A percentile compares a stretch with the other conserved stretches of the same genome.
phyloP scores from a whole-genome alignment of 2,888 invertebrate genomes.

The Hartigia nigra region DNA sequence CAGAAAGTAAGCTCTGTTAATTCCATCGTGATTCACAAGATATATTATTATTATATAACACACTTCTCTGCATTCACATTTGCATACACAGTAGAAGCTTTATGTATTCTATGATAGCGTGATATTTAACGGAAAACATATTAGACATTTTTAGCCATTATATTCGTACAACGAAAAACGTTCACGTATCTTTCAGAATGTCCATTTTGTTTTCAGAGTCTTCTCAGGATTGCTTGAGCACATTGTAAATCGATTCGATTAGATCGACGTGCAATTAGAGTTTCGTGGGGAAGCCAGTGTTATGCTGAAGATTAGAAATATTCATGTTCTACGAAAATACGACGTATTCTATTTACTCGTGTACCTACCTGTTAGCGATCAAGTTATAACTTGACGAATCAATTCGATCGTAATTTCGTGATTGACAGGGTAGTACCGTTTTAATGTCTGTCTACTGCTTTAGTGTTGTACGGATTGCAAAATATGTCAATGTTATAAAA shows the following conservation, averaged over 20 bases:
- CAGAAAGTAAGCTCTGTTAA: conserved; percentile 20
- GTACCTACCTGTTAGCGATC: background rate
- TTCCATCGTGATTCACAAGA: background rate
- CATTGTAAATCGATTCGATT: background rate
- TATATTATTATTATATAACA: background rate
- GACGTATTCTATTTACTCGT: background rate
- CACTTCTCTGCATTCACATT: background rate
- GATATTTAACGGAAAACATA: background rate
- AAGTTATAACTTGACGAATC: background rate
- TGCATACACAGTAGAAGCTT: background rate
- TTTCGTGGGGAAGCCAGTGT: background rate
- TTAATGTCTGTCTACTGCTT: background rate
- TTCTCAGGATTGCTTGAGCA: background rate
- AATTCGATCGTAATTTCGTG: background rate
- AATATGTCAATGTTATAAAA: background rate
- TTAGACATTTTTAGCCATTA: background rate
- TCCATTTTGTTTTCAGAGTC: background rate
- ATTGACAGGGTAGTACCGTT: background rate
- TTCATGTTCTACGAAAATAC: background rate
- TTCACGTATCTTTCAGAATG: background rate
- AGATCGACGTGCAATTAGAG: background rate
- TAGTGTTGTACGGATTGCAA: background rate
- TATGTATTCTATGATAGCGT: background rate
- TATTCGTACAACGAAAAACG: background rate
- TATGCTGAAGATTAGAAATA: background rate